Base-by-base conservation (phyloP, 2,797 vertebrate species). In the Bovichtus diacanthus region DNA sequence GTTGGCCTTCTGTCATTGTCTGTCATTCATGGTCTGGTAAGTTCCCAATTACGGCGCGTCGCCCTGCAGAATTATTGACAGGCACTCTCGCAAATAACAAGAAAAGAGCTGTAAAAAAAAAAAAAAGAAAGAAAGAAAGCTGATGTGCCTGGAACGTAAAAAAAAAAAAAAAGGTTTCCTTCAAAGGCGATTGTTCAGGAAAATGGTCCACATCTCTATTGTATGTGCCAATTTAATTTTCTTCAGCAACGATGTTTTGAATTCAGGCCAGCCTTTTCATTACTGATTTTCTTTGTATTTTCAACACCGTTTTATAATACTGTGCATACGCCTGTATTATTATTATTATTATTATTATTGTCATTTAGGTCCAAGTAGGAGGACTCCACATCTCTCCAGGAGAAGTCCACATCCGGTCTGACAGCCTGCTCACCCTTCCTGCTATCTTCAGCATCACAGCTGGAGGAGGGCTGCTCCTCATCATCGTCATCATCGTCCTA, bases 401-500 rank as follows among this genome's bases (percentile, higher is more conserved):
- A 59, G 95, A 95, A 0, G 96, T 99, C 81, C 97, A 96, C 84
- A 96, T 99, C 88, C 73, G 94, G 12, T 97, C 97, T 0, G 98
- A 99, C 94, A 98, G 97, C 91, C 91, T 97, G 51, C 96, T 99
- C 74, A 98, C 97, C 12, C 94, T 98, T 61, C 97, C 97, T 0
- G 97, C 97, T 79, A 97, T 97, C 56, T 85, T 98, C 88, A 98
- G 97, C 94, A 98, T 98, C 18, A 94, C 97, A 0, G 97, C 96
- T 0, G 98, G 97, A 0, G 98, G 98, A 78, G 96, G 97, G 70
- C 95, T 99, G 73, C 96, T 99, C 9, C 95, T 98, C 69, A 79
- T 99, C 94, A 96, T 98, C 1, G 97, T 99, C 85, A 90, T 99
- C 88, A 95, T 98, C 0, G 97, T 99, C 60, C 96, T 99, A 68